Base-by-base conservation (phyloP, 2,113 vertebrate species). In the Datnioides undecimradiatus region DNA sequence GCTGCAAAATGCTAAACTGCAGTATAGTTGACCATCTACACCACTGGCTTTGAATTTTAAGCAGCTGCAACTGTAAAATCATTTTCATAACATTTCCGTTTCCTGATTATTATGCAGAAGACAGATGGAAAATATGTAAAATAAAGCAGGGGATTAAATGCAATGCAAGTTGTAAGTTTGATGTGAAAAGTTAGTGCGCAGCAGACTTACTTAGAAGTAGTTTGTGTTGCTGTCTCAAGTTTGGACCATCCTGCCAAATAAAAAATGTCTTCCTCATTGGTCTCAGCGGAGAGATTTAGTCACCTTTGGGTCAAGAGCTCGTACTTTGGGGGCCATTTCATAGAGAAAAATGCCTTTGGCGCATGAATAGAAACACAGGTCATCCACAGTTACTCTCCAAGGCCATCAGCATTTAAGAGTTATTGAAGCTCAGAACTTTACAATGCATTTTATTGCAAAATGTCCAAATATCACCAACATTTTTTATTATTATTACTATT, bases 41-140 rank as follows among this genome's bases (percentile, higher is more conserved):
- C 17, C 64, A 82, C 10, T 58, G 73, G 68, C 41, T 87, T 67
- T 85, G 63, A 60, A 82, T 79, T 79, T 84, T 70, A 88, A 87
- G 83, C 51, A 59, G 58, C 54, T 58, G 7, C 48, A 82, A 83
- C 43, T 76, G 58, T 87, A 71, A 68, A 88, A 84, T 76, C 0
- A 49, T 76, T 84, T 85, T 76, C 29, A 81, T 73, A 68, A 73
- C 36, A 69, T 87, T 84, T 88, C 31, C 16, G 33, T 78, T 88
- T 76, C 45, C 69, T 73, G 41, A 82, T 74, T 83, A 86, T 76
- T 67, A 74, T 74, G 48, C 59, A 67, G 68, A 55, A 31, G 78
- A 51, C 31, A 46, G 16, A 74, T n/a, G n/a, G 38, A 27, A 80
- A 80, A 79, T 84, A 45, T 75, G 45, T 49, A 71, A 75, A 86